Base-by-base conservation (phyloP, 2,797 vertebrate genomes). In the Protonibea diacanthus region DNA sequence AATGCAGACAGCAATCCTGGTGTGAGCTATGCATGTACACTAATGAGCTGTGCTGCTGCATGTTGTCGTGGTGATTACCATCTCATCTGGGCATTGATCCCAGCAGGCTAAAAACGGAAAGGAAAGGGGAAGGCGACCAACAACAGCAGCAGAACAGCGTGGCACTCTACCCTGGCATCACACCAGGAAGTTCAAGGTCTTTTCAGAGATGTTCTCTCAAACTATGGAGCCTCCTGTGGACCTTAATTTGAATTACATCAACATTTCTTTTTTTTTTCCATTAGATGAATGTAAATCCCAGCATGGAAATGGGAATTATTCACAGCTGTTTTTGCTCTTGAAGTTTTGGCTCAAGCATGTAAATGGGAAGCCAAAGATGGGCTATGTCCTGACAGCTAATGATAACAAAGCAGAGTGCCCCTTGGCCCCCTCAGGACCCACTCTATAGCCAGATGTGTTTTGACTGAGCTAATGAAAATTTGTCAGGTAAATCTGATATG, bases 1-100 rank as follows among this genome's bases (percentile, higher is more conserved):
- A 88, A 89, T 77, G 81, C 78, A 85, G 90, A 91, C 88, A 87
- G 88, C 81, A 69, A 65, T 90, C 93, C 83, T 55, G 79, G 83
- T 81, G 89, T 88, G 92, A 92, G 87, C 85, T 81, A 87, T 86
- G 89, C 87, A 86, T 88, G 87, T 90, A 84, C 91, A 82, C 89
- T 92, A 93, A 94, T 92, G 92, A 94, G 92, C 80, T 93, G 89
- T 90, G 91, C 85, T 86, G 80, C 75, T 38, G 86, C 87, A 87
- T 91, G 88, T 90, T 90, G 89, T 85, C 23, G 71, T 76, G 81
- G 86, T 89, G 88, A 93, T 94, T 93, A 92, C 83, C 79, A 84
- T 92, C 85, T 91, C 85, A 65, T 86, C 78, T 86, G 84, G 88
- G 85, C 86, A 92, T 91, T 89, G 87, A 92, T 92, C 86, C 72